Percentiles rank a stretch among this genome's conserved stretches.
These are phyloP conservation scores for Eidolon dupreanum DNA, from an alignment of 2,797 vertebrate species.

Conservation along the genomic window DNA sequence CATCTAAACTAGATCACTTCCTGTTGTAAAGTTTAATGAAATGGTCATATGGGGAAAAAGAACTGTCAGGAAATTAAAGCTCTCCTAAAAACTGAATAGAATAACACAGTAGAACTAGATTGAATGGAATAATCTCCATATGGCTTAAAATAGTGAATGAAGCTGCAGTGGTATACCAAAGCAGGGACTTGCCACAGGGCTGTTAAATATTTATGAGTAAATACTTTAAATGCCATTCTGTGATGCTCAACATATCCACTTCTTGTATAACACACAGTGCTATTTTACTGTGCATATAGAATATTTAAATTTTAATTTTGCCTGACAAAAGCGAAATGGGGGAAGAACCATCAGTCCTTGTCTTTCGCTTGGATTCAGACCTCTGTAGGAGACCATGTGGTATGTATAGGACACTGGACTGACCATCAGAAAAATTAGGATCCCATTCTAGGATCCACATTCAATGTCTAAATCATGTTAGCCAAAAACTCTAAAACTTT, in stretches of 20 bases:
- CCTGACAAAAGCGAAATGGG: background rate
- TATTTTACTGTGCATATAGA: background rate
- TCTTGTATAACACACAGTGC: background rate
- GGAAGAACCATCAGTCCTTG: background rate
- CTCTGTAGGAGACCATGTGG: too few species aligned
- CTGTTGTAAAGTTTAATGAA: background rate
- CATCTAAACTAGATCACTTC: background rate
- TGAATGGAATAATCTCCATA: background rate
- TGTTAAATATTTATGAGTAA: background rate
- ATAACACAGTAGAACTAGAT: background rate
- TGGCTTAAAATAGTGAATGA: background rate
- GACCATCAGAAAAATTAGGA: background rate
- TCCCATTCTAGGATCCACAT: background rate
- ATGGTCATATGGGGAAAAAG: background rate
- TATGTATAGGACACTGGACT: background rate
- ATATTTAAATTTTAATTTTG: background rate
- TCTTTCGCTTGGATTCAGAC: background rate
- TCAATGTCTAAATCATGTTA: background rate
- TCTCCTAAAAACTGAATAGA: background rate
- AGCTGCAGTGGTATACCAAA: background rate
- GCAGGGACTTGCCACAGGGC: background rate
- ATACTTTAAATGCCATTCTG: background rate
- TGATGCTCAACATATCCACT: background rate
- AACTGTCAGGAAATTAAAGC: conserved; percentile 12
- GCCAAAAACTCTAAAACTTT: background rate